phyloP scores from a whole-genome alignment of 2,113 vertebrate species.

The Petrocephalus zakoni region DNA sequence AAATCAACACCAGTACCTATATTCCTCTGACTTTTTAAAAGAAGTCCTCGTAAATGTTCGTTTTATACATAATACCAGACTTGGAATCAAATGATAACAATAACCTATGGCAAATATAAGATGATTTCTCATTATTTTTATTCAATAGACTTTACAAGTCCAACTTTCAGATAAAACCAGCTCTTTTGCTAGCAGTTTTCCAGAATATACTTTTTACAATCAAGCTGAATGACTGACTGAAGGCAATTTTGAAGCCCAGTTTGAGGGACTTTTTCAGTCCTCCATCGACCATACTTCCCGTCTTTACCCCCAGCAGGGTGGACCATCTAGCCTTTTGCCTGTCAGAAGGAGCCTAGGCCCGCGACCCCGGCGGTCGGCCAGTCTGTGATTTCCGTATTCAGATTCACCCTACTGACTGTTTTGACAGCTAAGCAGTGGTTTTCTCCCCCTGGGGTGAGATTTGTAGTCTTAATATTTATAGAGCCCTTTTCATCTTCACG shows the following conservation, averaged over 20 bases:
- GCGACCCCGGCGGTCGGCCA: background rate
- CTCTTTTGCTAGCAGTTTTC: background rate
- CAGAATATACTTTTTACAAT: background rate
- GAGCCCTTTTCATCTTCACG: background rate
- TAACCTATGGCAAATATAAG: background rate
- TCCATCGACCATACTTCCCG: background rate
- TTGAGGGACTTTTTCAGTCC: background rate
- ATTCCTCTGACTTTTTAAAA: background rate
- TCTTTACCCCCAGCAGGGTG: background rate
- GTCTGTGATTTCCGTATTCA: background rate
- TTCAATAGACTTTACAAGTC: background rate
- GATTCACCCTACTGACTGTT: slow-evolving; percentile 1
- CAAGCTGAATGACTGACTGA: background rate
- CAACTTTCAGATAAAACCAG: background rate
- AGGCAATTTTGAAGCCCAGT: background rate
- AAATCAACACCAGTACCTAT: background rate
- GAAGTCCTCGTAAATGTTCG: background rate
- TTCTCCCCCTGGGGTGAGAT: slow-evolving; percentile 1
- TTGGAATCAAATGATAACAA: background rate
- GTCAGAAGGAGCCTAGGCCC: background rate
- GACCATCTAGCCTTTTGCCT: background rate
- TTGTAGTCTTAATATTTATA: background rate
- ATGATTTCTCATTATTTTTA: background rate
- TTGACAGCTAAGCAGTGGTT: background rate
- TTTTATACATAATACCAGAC: background rate